Conservation (phyloP, 2,888 invertebrate species). For the Cerastis leucographa region DNA sequence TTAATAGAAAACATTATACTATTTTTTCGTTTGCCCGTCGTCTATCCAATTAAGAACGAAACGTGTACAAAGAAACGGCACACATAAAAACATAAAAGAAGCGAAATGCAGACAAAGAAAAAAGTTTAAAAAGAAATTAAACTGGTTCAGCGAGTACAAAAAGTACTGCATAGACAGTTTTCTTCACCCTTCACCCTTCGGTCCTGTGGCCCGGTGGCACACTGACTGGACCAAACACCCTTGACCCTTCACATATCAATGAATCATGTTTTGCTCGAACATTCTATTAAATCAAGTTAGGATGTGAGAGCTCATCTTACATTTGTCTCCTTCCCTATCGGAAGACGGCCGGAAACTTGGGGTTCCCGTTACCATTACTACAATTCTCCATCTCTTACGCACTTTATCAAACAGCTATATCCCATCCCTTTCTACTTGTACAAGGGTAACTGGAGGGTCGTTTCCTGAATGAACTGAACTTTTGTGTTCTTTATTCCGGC, state of each 20-base stretch:
- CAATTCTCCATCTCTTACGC: slow-evolving; percentile 72
- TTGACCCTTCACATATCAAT: slow-evolving; percentile 70
- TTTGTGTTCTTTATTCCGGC: slow-evolving; percentile 75
- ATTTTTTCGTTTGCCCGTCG: neutral
- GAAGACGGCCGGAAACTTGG: slow-evolving; percentile 84
- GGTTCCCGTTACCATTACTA: slow-evolving; percentile 81
- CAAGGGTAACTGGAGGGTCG: slow-evolving; percentile 77
- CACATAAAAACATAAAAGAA: slow-evolving; percentile 31
- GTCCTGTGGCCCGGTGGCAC: slow-evolving; percentile 81
- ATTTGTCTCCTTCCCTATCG: slow-evolving; percentile 75
- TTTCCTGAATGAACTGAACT: slow-evolving; percentile 74
- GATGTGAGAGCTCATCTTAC: slow-evolving; percentile 76
- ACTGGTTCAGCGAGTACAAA: slow-evolving; percentile 62
- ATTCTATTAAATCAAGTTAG: slow-evolving; percentile 60
- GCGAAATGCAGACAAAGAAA: slow-evolving; percentile 29
- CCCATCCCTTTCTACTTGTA: slow-evolving; percentile 77
- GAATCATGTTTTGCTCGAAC: slow-evolving; percentile 62
- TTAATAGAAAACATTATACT: slow-evolving; percentile 8
- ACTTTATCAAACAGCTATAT: slow-evolving; percentile 48
- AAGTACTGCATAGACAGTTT: slow-evolving; percentile 60
- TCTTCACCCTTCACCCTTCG: slow-evolving; percentile 73
- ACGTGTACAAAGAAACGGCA: slow-evolving; percentile 8
- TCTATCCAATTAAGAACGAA: slow-evolving; percentile 32
- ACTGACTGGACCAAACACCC: slow-evolving; percentile 73
- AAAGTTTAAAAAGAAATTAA: slow-evolving; percentile 48